These are phyloP conservation scores for Neopipo cinnamomea DNA, from an alignment of 2,113 vertebrate species.

Conservation along the genomic window DNA sequence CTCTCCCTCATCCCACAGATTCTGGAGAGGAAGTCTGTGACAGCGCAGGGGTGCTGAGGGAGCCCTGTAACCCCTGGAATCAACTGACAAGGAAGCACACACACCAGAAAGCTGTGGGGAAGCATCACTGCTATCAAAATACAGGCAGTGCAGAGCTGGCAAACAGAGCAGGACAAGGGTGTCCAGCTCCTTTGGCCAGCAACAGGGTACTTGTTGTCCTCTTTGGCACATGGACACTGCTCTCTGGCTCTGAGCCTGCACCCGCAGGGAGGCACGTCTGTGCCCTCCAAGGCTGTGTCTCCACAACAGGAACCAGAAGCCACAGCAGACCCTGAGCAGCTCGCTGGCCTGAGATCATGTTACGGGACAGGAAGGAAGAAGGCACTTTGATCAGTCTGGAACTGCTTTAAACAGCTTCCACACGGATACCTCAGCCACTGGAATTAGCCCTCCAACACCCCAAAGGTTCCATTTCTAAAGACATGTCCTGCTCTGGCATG, in stretches of 20 bases:
- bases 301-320: slow-evolving; percentile 68
- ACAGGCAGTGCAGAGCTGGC: fast-evolving
- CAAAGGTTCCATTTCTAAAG: slow-evolving; percentile 38
- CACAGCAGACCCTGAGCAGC: slow-evolving; percentile 60
- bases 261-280: not conserved
- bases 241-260: not conserved
- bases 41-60: not conserved
- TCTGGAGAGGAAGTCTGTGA: not conserved
- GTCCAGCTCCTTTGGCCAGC: not conserved
- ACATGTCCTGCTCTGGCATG: slow-evolving; percentile 49
- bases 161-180: not conserved
- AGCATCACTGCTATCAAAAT: not conserved
- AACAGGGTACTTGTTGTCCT: not conserved
- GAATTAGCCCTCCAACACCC: slow-evolving; percentile 59
- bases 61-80: not conserved
- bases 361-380: slow-evolving; percentile 78
- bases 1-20: not conserved
- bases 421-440: slow-evolving; percentile 33
- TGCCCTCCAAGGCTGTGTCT: slow-evolving; percentile 17
- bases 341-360: not conserved
- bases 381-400: slow-evolving; percentile 57
- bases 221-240: not conserved
- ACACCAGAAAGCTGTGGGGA: not conserved
- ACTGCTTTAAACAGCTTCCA: slow-evolving; percentile 45
- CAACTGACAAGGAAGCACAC: not conserved